Base-by-base conservation (phyloP, 2,797 vertebrate species). In the Melanotaenia nigrans region DNA sequence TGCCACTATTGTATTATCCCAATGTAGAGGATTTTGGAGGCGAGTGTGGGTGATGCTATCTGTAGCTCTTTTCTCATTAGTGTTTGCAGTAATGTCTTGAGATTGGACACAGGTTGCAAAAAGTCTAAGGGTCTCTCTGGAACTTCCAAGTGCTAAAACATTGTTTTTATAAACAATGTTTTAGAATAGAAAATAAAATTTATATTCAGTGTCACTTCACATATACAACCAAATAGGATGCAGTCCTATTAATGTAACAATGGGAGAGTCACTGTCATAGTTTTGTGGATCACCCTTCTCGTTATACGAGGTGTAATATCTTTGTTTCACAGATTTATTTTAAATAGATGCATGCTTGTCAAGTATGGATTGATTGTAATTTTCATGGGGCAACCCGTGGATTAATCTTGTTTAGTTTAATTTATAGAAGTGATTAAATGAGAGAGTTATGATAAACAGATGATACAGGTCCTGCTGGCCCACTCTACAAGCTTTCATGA, bases 401-500 rank as follows among this genome's bases (percentile, higher is more conserved):
- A 65, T 33, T 9, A 13, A 67, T 47, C 13, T 32, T 58, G 25
- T 40, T 4, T 5, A 13, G 13, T 55, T n/a, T 68, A 33, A 53
- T 35, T 73, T 76, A 47, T 36, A 78, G 68, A 79, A 73, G 8
- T 73, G 45, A 49, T 84, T 28, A 2, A 82, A 69, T 78, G 28
- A 60, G 66, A 87, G 72, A 71, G 83, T 68, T 56, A 71, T 55
- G 71, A 73, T 72, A 81, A 89, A 86, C 55, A 82, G 82, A 92
- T 88, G 92, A 86, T 75, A 87, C 81, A 56, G 85, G 83, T 90
- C 83, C 71, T 84, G 78, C 82, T 89, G 81, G 87, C 93, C 94
- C 94, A 95, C 94, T 93, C 93, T 65, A 80, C 58, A 63, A 83
- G 78, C 58, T 49, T 78, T 81, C 89, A 94, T 95, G 92, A 95